Base-by-base conservation (phyloP, 2,113 vertebrate genomes). In the Malurus melanocephalus region DNA sequence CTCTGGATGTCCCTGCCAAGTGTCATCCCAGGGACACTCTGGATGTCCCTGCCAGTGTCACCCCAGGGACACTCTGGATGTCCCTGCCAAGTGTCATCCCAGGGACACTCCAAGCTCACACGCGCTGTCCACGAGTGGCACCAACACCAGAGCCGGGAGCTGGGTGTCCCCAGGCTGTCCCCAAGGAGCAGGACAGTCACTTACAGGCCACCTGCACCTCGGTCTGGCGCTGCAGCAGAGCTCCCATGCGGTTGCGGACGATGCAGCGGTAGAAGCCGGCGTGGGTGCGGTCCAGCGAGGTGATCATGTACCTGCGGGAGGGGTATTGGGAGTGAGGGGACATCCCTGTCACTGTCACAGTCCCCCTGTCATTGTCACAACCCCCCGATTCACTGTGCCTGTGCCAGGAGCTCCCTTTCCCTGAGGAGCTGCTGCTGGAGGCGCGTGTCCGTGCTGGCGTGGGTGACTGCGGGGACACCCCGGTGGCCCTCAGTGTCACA, bases 201-300 rank as follows among this genome's bases (percentile, higher is more conserved):
- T 99, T 96, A 99, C 99, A 99, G 95, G 99, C 99, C 97, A 99
- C 99, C 94, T 99, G 99, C 64, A 99, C 99, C 94, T 99, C 98
- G 0, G 99, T 99, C 82, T 98, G 98, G 87, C 98, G 97, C 97
- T 99, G 99, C 62, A 99, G 97, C 88, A 99, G 97, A 3, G 99
- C 99, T 6, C 99, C 99, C 89, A 99, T 98, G 17, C 99, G 97
- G 95, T 99, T 99, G 51, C 99, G 97, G 92, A 99, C 99, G 21
- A 99, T 98, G 96, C 99, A 99, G 93, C 99, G 98, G 96, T 99
- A 99, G 97, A 98, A 98, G 62, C 99, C 99, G 1, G 99, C 98
- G 2, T 99, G 99, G 13, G 99, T 98, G 80, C 98, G 98, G 95
- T 99, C 99, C 97, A 99, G 93, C 1, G 98, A 99, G 1, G 98